Evolutionary conservation across 2,113 vertebrate genomes (phyloP), one percentile per base, ranked within the genome.

Genomic region (Etia nguti): DNA sequence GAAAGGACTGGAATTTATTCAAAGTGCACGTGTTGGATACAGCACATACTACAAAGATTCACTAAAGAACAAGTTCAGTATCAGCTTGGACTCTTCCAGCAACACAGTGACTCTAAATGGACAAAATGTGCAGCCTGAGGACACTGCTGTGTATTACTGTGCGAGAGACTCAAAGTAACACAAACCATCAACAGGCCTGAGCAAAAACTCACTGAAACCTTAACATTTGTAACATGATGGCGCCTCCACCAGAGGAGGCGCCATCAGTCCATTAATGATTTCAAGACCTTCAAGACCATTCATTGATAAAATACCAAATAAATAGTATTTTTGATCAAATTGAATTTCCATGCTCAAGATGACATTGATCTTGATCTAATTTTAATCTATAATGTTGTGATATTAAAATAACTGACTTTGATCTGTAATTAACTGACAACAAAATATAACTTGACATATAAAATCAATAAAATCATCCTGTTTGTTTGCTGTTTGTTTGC

Each of bases 231-330:
- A 59, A 31, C 4, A 59, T 9, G 56, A 29, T 16, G 26, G n/a
- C n/a, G n/a, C n/a, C n/a, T n/a, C 0, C 0, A 2, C 56, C 26
- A 59, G 26, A 59, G 26, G 26, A 29, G 56, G 3, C 13, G 0
- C 56, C 16, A 8, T 59, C 13, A 59, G 56, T 29, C 8, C 56
- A 59, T 9, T 59, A 59, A 59, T 59, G 26, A 59, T 59, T 59
- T 59, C 26, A 59, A 18, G 8, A 16, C 26, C 29, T 59, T 18
- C 26, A 59, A 59, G 26, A 59, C 56, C 56, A 59, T 59, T 29
- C 56, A 59, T 29, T 59, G 56, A 59, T 16, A 29, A 59, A 29
- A 16, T 29, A 29, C 26, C 26, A 24, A 59, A 29, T 59, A 59
- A 59, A 29, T 59, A 16, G 26, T 29, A 29, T 16, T 29, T 59